Conservation (phyloP, 2,888 invertebrate species). For the Sphecodes monilicornis region DNA sequence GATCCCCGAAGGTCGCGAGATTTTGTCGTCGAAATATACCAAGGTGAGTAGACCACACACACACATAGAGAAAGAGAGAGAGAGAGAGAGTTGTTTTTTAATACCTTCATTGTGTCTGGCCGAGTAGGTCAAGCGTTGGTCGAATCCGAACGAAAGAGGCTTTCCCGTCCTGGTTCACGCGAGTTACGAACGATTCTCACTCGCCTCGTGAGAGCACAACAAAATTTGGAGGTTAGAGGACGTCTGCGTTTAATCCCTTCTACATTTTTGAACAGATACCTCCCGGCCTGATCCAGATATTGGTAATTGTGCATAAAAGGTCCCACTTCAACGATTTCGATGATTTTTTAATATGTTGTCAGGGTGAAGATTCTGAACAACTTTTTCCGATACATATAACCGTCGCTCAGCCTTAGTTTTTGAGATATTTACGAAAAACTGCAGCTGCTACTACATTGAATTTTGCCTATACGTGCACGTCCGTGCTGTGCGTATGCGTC, state of each 20-base stretch:
- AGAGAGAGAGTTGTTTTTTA: slow-evolving; percentile 35
- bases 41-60: slow-evolving; percentile 26
- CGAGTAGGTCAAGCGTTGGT: slow-evolving; percentile 68
- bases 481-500: no score
- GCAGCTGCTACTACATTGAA: no score
- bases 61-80: neutral
- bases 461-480: no score
- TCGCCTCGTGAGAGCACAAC: neutral
- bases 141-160: slow-evolving; percentile 44
- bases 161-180: neutral
- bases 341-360: no score
- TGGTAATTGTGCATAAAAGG: no score
- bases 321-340: no score
- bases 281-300: no score
- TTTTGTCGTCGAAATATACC: slow-evolving; percentile 51
- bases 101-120: slow-evolving; percentile 54
- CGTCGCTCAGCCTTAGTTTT: no score
- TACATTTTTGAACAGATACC: neutral
- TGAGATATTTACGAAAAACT: no score
- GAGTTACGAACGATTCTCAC: neutral
- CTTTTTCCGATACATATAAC: no score
- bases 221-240: neutral
- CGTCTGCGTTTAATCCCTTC: neutral
- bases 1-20: slow-evolving; percentile 61
- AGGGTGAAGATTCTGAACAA: no score